Evolutionary conservation across 1,140 invertebrate genomes (phyloP), one percentile per base, ranked within the genome.

Genomic region (Antheraea mylitta): DNA sequence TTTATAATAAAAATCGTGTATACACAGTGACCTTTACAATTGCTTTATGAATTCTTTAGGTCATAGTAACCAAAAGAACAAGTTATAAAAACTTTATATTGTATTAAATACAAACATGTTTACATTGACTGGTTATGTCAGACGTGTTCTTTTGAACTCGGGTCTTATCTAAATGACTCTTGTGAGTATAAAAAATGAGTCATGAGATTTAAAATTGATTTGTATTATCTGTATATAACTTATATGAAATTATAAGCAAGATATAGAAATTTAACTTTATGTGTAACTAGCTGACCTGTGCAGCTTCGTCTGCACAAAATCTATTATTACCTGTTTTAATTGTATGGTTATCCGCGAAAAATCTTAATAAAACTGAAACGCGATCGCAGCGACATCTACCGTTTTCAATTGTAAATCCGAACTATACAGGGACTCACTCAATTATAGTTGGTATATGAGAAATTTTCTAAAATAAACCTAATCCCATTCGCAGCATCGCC

Each of bases 131-230:
- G 45, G 45, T 53, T 53, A 53, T 53, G 16, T 53, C 45, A 53
- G 45, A 53, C 45, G 45, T n/a, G 45, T 53, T 53, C 16, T n/a
- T 53, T 5, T 53, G 45, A 53, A 53, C 45, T 53, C 45, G 5
- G 22, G 45, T 53, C 11, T 53, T 53, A 53, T 53, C 45, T 53
- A 53, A 53, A 53, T 53, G 45, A 53, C 45, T 53, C 45, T 42
- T 42, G 38, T 42, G 8, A 42, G 38, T 42, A 42, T 42, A 42
- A 30, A 30, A 42, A 42, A 53, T 53, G 45, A 53, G 11, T 53
- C 45, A 53, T 53, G 11, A 16, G 45, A 53, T 53, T 53, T 53
- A 53, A 53, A 13, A 53, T 53, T 53, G 45, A 53, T 53, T 16
- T 53, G 11, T 16, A 53, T 53, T 13, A 53, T 53, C 45, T 53